Conservation (phyloP, 2,797 vertebrate genomes). For the Numenius phaeopus region DNA sequence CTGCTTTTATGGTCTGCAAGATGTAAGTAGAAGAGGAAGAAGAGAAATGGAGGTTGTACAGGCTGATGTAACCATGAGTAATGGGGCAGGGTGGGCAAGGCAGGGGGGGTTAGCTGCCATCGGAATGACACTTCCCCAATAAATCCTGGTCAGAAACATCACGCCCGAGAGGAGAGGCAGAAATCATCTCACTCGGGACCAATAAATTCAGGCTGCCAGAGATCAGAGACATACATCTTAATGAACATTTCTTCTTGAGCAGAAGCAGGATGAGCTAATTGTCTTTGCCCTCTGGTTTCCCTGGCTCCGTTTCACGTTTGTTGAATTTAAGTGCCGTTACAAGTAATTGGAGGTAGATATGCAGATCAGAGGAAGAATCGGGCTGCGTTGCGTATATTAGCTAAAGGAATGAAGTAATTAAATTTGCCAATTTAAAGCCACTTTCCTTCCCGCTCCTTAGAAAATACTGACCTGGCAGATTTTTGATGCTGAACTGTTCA, state of each 20-base stretch:
- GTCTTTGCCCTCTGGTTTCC: neutral
- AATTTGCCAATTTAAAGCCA: neutral
- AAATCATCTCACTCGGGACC: neutral
- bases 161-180: neutral
- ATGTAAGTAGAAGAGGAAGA: neutral
- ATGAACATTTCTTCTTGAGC: neutral
- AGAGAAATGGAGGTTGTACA: neutral
- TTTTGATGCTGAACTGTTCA: neutral
- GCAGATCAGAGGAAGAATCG: neutral
- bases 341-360: neutral
- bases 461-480: constrained; percentile 7
- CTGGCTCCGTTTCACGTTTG: neutral
- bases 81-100: neutral
- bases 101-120: fast-evolving
- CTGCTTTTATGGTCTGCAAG: neutral
- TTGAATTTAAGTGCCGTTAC: neutral
- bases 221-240: neutral
- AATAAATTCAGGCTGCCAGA: neutral
- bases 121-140: fast-evolving
- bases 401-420: neutral
- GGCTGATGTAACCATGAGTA: neutral
- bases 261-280: neutral
- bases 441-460: neutral
- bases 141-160: neutral
- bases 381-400: neutral